A percentile compares a stretch with the other conserved stretches of the same genome.
phyloP scores from a whole-genome alignment of 2,888 invertebrate genomes.

The Elegia similella region DNA sequence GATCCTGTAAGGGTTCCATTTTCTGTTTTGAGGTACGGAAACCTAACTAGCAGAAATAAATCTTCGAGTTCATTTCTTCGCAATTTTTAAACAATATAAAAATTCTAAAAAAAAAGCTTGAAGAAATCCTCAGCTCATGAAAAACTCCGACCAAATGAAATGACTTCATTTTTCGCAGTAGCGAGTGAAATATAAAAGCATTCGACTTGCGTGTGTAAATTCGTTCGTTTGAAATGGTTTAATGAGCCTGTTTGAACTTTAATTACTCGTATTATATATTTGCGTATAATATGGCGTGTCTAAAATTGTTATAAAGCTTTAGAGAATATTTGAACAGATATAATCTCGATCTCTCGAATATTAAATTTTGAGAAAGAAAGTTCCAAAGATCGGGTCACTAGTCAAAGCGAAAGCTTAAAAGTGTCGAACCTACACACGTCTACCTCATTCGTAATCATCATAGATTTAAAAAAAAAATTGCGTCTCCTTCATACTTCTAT shows the following conservation, averaged over 20 bases:
- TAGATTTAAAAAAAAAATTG: too few relatives aligned
- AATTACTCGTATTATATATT: constrained; percentile 1
- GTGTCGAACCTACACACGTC: too few relatives aligned
- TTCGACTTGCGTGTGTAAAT: constrained; percentile 12
- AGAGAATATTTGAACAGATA: too few relatives aligned
- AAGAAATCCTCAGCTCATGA: not conserved
- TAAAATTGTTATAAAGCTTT: not conserved
- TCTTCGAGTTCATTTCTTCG: constrained; percentile 49
- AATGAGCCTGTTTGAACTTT: not conserved
- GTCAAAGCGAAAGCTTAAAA: too few relatives aligned
- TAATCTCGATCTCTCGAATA: too few relatives aligned
- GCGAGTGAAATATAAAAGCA: constrained; percentile 9
- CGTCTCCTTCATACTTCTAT: too few relatives aligned
- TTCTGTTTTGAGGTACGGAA: too few relatives aligned
- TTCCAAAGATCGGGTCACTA: too few relatives aligned
- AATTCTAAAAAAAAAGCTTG: not conserved
- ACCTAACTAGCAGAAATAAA: not conserved
- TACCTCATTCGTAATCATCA: too few relatives aligned
- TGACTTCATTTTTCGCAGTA: constrained; percentile 17
- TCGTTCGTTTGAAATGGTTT: not conserved
- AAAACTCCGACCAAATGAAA: constrained; percentile 10
- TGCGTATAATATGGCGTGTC: not conserved
- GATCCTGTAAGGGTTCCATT: too few relatives aligned
- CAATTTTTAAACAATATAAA: not conserved
- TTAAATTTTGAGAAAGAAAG: too few relatives aligned